A percentile compares a stretch with the other conserved stretches of the same genome.
Conservation (phyloP, 2,797 vertebrate species). For the Denticeps clupeoides region DNA sequence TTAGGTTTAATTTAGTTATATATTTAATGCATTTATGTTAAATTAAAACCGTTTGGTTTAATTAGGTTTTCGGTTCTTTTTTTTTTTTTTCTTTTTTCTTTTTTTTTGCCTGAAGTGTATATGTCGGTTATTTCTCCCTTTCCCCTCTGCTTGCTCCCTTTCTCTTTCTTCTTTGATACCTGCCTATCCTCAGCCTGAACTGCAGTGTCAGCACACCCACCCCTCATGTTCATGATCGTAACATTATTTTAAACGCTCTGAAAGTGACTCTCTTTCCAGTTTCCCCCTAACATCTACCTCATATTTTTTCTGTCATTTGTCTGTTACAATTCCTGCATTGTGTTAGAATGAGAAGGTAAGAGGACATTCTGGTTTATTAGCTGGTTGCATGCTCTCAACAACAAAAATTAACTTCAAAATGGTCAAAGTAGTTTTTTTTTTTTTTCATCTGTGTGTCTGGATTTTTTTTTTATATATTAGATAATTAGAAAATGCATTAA, state of each 20-base stretch:
- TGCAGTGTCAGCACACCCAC: slow-evolving; percentile 43
- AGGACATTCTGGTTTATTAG: slow-evolving; percentile 78
- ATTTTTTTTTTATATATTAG: slow-evolving; percentile 47
- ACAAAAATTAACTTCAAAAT: slow-evolving; percentile 4
- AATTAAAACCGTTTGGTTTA: not conserved
- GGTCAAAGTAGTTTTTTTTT: slow-evolving; percentile 55
- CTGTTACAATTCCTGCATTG: slow-evolving; percentile 97
- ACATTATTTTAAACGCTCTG: slow-evolving; percentile 64
- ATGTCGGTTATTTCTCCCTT: slow-evolving; percentile 7
- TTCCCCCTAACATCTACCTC: slow-evolving; percentile 83
- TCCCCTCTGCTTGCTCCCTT: slow-evolving; percentile 28
- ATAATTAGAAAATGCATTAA: no score
- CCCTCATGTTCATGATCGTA: slow-evolving; percentile 57
- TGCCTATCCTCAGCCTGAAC: slow-evolving; percentile 38
- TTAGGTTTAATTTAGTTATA: not conserved
- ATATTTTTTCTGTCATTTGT: slow-evolving; percentile 98
- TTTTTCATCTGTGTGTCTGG: slow-evolving; percentile 50
- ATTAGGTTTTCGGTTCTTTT: not conserved
- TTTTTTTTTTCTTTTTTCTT: no score
- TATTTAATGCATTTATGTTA: not conserved
- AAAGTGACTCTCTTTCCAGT: slow-evolving; percentile 59
- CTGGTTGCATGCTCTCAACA: slow-evolving; percentile 77
- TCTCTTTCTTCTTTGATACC: slow-evolving; percentile 13
- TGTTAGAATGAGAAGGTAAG: slow-evolving; percentile 99
- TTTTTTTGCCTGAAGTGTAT: no score